Percentiles rank a stretch among this genome's conserved stretches.
These are phyloP conservation scores for Drosophila ironensis DNA, from an alignment of 1,140 invertebrate species.

Conservation along the genomic window DNA sequence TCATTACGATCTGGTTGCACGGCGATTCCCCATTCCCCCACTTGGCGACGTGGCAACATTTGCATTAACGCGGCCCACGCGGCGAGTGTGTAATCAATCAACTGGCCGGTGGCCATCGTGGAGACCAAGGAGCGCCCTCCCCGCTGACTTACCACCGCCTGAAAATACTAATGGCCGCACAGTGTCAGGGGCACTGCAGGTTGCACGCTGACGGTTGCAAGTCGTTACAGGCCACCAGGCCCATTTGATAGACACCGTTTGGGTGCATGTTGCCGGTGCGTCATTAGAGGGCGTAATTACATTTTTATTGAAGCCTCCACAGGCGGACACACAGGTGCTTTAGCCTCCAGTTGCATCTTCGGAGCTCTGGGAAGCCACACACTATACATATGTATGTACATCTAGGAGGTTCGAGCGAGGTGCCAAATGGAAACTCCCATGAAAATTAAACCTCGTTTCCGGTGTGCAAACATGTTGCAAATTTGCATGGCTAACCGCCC, in stretches of 20 bases:
- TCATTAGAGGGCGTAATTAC: conserved; percentile 77
- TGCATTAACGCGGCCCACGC: conserved; percentile 61
- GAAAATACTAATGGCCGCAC: conserved; percentile 57
- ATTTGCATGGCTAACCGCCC: conserved; percentile 54
- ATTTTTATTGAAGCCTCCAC: conserved; percentile 65
- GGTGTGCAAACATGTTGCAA: conserved; percentile 36
- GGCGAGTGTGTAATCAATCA: conserved; percentile 73
- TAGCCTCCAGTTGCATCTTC: conserved; percentile 20
- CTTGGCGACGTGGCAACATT: conserved; percentile 56
- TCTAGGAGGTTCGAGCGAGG: conserved; percentile 11
- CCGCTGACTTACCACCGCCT: background rate
- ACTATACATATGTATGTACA: no score
- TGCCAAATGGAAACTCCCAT: conserved; percentile 56
- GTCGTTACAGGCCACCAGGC: conserved; percentile 3
- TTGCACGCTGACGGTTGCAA: conserved; percentile 14
- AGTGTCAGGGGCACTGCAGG: conserved; percentile 69
- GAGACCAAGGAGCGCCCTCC: conserved; percentile 57
- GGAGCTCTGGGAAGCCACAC: no score
- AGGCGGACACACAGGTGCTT: conserved; percentile 31
- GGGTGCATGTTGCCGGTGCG: conserved; percentile 36
- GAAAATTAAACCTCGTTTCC: conserved; percentile 63
- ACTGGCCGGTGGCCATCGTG: conserved; percentile 52
- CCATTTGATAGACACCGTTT: conserved; percentile 21
- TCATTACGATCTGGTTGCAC: conserved; percentile 30
- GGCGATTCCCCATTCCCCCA: conserved; percentile 14